Conservation (phyloP, 2,888 invertebrate species). For the Kuschelorhynchus macadamiae region DNA sequence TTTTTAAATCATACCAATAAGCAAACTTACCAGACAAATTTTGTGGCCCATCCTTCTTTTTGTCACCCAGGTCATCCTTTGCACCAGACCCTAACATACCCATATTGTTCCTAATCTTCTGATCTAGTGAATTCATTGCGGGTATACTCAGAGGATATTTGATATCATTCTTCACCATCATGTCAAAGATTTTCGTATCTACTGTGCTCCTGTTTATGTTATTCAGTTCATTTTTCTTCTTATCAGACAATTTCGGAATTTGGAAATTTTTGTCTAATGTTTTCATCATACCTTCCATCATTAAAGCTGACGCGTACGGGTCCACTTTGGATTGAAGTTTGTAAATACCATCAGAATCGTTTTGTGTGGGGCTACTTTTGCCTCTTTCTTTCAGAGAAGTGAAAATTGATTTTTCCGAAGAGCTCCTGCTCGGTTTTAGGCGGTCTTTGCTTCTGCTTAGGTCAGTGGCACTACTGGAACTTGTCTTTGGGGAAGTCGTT, state of each 20-base stretch:
- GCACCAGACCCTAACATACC: constrained; percentile 53
- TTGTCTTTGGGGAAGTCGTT: constrained; percentile 73
- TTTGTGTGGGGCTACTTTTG: constrained; percentile 78
- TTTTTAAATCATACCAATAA: too few relatives aligned
- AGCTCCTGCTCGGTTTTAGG: constrained; percentile 74
- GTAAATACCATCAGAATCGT: constrained; percentile 76
- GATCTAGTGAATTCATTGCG: constrained; percentile 63
- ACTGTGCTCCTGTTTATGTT: constrained; percentile 61
- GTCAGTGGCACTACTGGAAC: constrained; percentile 68
- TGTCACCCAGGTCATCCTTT: constrained; percentile 54
- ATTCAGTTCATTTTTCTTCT: constrained; percentile 59
- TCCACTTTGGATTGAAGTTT: constrained; percentile 73
- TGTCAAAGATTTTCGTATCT: constrained; percentile 65
- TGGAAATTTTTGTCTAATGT: constrained; percentile 88
- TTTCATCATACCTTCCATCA: constrained; percentile 80
- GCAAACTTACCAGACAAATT: constrained; percentile 56
- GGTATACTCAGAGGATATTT: constrained; percentile 64
- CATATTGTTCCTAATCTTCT: constrained; percentile 64
- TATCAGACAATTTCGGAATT: constrained; percentile 82
- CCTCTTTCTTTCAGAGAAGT: constrained; percentile 73
- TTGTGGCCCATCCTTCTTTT: constrained; percentile 60
- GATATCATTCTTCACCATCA: constrained; percentile 60
- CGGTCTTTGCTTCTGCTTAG: constrained; percentile 76
- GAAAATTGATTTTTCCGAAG: constrained; percentile 77
- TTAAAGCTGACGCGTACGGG: constrained; percentile 75